A percentile compares a stretch with the other conserved stretches of the same genome.
Conservation (phyloP, 2,113 vertebrate genomes). For the Lipotes vexillifer region DNA sequence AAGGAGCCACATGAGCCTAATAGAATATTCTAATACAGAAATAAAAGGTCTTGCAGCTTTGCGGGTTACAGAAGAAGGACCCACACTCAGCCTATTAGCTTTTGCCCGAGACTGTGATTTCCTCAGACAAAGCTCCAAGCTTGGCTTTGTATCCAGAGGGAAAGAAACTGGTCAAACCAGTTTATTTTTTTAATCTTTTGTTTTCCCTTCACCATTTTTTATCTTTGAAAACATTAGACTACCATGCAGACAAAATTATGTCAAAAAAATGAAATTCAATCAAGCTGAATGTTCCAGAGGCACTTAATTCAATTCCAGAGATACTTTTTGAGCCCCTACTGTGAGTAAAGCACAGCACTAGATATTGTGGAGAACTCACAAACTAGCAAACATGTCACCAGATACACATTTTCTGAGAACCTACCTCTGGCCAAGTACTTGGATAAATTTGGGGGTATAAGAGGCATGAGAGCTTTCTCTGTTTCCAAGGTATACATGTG, state of each 20-base stretch:
- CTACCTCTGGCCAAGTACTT: not conserved
- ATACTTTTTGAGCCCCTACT: not conserved
- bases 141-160: constrained; percentile 38
- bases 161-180: constrained; percentile 49
- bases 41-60: constrained; percentile 49
- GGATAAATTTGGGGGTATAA: not conserved
- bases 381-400: not conserved
- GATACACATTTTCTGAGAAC: not conserved
- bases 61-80: constrained; percentile 40
- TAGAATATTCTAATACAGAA: constrained; percentile 62
- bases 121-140: constrained; percentile 36
- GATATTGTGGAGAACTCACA: not conserved
- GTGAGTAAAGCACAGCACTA: not conserved
- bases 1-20: constrained; percentile 60
- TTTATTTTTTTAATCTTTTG: constrained; percentile 56
- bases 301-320: not conserved
- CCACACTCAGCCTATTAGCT: constrained; percentile 11
- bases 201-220: constrained; percentile 36
- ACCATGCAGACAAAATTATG: not conserved
- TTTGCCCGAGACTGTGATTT: constrained; percentile 54
- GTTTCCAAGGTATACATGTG: not conserved
- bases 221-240: constrained; percentile 32
- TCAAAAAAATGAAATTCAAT: not conserved
- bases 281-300: not conserved
- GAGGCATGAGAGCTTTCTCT: not conserved